phyloP scores from a whole-genome alignment of 1,140 invertebrate species.

The Calliphora vicina region DNA sequence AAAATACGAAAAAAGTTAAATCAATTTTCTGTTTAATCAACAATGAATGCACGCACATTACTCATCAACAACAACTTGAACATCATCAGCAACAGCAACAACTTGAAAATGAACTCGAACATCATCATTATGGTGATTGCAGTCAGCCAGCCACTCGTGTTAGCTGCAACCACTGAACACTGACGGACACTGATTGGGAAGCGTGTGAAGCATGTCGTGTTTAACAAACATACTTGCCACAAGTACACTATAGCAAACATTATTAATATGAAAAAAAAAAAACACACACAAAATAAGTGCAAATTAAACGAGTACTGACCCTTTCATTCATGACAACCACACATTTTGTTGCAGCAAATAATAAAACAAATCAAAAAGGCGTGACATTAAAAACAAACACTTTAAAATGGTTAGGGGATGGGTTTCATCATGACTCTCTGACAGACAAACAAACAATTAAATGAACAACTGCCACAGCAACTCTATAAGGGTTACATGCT shows the following conservation, averaged over 20 bases:
- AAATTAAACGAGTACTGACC: neutral
- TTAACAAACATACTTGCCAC: neutral
- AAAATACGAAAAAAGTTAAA: neutral
- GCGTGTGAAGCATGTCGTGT: neutral
- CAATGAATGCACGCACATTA: slow-evolving; percentile 9
- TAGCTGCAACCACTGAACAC: neutral
- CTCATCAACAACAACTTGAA: neutral
- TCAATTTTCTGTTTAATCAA: slow-evolving; percentile 2
- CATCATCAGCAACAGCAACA: neutral
- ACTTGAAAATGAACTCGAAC: neutral
- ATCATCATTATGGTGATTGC: neutral
- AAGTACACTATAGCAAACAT: neutral
- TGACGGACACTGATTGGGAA: neutral
- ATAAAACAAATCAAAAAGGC: slow-evolving; percentile 1
- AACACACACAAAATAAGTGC: neutral
- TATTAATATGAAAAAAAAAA: neutral
- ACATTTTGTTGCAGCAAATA: neutral
- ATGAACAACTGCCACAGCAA: neutral
- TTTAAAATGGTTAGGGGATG: neutral
- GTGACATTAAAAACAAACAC: neutral
- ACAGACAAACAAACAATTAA: slow-evolving; percentile 2
- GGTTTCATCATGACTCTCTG: neutral
- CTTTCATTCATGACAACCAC: neutral
- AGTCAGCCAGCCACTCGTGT: neutral
- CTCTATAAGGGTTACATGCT: neutral